Percentiles rank a stretch among this genome's conserved stretches.
Conservation (phyloP, 64 coral and sea anemone genomes). For the Anthopleura sola region DNA sequence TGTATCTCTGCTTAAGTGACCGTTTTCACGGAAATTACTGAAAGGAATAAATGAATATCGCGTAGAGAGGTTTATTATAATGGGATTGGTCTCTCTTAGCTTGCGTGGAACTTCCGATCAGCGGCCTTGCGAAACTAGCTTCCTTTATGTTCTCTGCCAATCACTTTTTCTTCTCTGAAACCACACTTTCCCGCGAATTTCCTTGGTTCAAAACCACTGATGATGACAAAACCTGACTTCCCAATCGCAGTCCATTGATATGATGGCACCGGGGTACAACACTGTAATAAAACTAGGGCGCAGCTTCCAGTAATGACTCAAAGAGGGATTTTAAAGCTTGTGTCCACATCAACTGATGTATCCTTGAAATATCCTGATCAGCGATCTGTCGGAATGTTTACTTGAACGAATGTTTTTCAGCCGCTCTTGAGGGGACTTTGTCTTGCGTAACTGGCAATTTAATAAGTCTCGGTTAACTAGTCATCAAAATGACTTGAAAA, state of each 20-base stretch:
- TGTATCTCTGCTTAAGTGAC: not conserved
- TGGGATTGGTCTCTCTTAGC: slow-evolving; percentile 50
- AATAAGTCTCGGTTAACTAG: not conserved
- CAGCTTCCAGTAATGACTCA: slow-evolving; percentile 15
- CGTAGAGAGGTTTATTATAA: slow-evolving; percentile 30
- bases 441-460: not conserved
- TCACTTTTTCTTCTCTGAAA: slow-evolving; percentile 30
- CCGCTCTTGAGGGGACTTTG: not conserved
- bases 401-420: slow-evolving; percentile 26
- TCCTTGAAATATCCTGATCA: slow-evolving; percentile 1
- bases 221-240: slow-evolving; percentile 16
- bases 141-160: slow-evolving; percentile 87
- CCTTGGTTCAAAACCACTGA: slow-evolving; percentile 37
- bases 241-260: not conserved
- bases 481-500: not conserved
- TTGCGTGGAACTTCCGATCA: slow-evolving; percentile 94
- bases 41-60: slow-evolving; percentile 4
- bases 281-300: not conserved
- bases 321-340: slow-evolving; percentile 13
- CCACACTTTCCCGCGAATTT: slow-evolving; percentile 80
- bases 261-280: not conserved
- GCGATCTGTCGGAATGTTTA: slow-evolving; percentile 31
- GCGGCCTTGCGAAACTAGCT: slow-evolving; percentile 72
- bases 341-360: slow-evolving; percentile 32
- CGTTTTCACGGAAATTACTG: not conserved